A percentile compares a stretch with the other conserved stretches of the same genome.
These are phyloP conservation scores for Catostylus mosaicus DNA, from an alignment of 30 jellyfish, hydroid and myxozoan species.

Conservation along the genomic window DNA sequence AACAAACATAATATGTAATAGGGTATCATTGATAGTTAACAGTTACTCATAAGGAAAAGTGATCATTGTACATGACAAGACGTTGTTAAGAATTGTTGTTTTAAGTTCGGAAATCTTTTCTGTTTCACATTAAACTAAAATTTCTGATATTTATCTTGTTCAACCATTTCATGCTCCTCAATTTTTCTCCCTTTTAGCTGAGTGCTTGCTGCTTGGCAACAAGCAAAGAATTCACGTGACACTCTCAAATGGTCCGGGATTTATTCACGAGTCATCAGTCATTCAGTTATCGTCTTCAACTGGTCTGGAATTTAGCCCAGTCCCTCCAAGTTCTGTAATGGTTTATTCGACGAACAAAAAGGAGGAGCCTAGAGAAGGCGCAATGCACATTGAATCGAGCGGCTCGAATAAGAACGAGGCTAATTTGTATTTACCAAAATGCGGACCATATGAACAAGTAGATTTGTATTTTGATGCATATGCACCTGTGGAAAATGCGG, in stretches of 20 bases:
- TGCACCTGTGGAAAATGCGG: conserved; percentile 76
- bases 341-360: conserved; percentile 69
- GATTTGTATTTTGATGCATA: conserved; percentile 75
- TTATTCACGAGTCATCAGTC: conserved; percentile 67
- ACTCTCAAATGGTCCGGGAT: conserved; percentile 91
- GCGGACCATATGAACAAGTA: conserved; percentile 78
- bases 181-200: conserved; percentile 29
- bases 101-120: too few relatives aligned
- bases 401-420: conserved; percentile 44
- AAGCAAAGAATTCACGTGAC: conserved; percentile 86
- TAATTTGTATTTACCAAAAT: conserved; percentile 68
- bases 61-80: too few relatives aligned
- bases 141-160: background rate
- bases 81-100: too few relatives aligned
- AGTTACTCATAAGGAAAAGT: too few relatives aligned
- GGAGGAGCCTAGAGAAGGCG: conserved; percentile 79
- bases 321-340: conserved; percentile 68
- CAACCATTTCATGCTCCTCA: background rate
- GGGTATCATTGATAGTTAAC: too few relatives aligned
- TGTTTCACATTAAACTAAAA: too few relatives aligned
- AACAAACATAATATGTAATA: too few relatives aligned
- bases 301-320: conserved; percentile 75
- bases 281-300: conserved; percentile 72
- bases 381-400: conserved; percentile 52
- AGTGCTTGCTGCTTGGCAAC: conserved; percentile 79